These are phyloP conservation scores for Tetragonula carbonaria DNA, from an alignment of 2,888 invertebrate genomes.

Conservation along the genomic window DNA sequence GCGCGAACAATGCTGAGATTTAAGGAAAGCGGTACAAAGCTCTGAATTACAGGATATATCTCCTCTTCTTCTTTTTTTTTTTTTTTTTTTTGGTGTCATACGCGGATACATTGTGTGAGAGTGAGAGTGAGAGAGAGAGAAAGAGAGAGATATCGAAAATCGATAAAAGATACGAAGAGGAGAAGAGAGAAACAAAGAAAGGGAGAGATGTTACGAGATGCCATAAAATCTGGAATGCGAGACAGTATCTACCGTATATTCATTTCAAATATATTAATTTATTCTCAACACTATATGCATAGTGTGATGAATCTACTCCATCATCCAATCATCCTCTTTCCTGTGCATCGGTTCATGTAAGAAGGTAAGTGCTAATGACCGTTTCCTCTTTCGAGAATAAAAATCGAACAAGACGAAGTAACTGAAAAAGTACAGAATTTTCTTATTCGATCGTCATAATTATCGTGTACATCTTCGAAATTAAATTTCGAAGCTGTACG, in stretches of 20 bases:
- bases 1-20: conserved; percentile 36
- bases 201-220: conserved; percentile 71
- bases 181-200: not conserved
- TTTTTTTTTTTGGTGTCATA: not conserved
- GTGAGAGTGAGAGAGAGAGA: conserved; percentile 1
- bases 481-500: too few relatives aligned
- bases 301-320: conserved; percentile 23
- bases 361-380: not conserved
- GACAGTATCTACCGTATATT: conserved; percentile 83
- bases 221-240: conserved; percentile 79
- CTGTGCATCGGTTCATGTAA: not conserved
- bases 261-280: conserved; percentile 84
- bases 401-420: not conserved
- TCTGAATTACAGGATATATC: conserved; percentile 44
- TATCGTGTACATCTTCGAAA: too few relatives aligned
- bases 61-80: conserved; percentile 38
- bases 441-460: too few relatives aligned
- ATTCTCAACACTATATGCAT: conserved; percentile 80
- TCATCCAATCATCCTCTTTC: conserved; percentile 15
- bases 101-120: conserved; percentile 6
- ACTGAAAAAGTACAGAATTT: not conserved
- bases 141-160: conserved; percentile 2
- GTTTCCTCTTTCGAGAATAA: too few relatives aligned
- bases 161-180: conserved; percentile 4
- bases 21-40: conserved; percentile 55